Evolutionary conservation across 2,113 vertebrate genomes (phyloP).

Genomic region (Platichthys flesus): DNA sequence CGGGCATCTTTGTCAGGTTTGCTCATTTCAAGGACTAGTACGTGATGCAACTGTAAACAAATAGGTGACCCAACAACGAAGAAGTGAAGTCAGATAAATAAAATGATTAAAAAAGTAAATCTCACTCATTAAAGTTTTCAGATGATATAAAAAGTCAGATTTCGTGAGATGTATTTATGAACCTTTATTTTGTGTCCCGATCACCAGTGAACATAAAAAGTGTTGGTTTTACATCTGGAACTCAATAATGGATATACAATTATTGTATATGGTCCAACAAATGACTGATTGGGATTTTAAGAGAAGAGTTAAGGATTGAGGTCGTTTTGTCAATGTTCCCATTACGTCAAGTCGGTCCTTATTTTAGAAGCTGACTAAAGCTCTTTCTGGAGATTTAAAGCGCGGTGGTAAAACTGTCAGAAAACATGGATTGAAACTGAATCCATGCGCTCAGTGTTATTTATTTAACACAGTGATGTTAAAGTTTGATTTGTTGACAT

Average conservation of each 20-base stretch:
- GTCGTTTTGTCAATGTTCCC: constrained; percentile 55
- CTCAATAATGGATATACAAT: not conserved
- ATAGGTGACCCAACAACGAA: not conserved
- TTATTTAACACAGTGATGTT: constrained; percentile 29
- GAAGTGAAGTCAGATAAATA: not conserved
- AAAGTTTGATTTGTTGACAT: constrained; percentile 44
- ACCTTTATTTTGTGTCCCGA: too few species aligned
- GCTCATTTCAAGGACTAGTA: not conserved
- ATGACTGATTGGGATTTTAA: not conserved
- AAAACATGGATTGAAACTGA: constrained; percentile 38
- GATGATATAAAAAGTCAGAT: not conserved
- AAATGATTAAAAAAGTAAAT: too few species aligned
- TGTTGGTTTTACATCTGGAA: not conserved
- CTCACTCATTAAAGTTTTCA: not conserved
- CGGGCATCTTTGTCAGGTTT: not conserved
- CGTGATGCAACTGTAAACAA: not conserved
- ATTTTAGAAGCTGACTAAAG: constrained; percentile 56
- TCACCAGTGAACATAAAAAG: not conserved
- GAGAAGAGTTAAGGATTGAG: constrained; percentile 17
- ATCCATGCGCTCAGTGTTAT: not conserved
- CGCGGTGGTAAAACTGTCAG: constrained; percentile 28
- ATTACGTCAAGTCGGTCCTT: constrained; percentile 60
- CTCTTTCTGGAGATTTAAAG: constrained; percentile 51
- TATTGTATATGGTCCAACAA: not conserved
- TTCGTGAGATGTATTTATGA: not conserved